phyloP scores from a whole-genome alignment of 2,113 vertebrate genomes.

The Ciconia maguari region DNA sequence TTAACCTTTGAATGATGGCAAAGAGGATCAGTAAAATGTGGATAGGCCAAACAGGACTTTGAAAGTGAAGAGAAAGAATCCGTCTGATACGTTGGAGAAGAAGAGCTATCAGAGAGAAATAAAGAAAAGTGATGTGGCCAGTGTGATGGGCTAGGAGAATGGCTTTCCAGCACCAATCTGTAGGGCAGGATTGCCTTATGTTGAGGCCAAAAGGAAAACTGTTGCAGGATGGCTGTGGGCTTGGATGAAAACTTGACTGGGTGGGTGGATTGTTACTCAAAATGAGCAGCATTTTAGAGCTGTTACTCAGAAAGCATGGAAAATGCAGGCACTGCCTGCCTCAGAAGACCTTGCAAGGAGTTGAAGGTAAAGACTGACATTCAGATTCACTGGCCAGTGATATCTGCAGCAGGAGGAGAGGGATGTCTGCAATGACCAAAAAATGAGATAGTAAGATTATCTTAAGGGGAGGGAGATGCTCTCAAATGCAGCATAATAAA shows the following conservation, averaged over 20 bases:
- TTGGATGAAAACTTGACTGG: not conserved
- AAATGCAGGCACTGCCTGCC: not conserved
- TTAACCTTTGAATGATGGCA: not conserved
- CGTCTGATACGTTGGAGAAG: not conserved
- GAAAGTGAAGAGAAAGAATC: not conserved
- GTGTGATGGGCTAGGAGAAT: not conserved
- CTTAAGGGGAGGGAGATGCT: not conserved
- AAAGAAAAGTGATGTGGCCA: not conserved
- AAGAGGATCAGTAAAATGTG: not conserved
- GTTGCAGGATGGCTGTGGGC: not conserved
- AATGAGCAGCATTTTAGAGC: not conserved
- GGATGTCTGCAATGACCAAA: not conserved
- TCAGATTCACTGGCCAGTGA: not conserved
- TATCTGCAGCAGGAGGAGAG: not conserved
- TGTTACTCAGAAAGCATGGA: not conserved
- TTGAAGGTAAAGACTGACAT: not conserved
- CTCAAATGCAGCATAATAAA: not conserved
- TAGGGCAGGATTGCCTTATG: not conserved
- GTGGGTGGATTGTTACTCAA: not conserved
- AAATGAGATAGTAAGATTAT: not conserved
- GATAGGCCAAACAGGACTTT: not conserved
- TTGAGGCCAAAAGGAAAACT: not conserved
- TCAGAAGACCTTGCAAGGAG: not conserved
- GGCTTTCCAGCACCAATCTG: not conserved
- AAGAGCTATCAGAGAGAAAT: not conserved